A percentile compares a stretch with the other conserved stretches of the same genome.
These are phyloP conservation scores for Scyliorhinus canicula DNA, from an alignment of 2,797 vertebrate genomes.

Conservation along the genomic window DNA sequence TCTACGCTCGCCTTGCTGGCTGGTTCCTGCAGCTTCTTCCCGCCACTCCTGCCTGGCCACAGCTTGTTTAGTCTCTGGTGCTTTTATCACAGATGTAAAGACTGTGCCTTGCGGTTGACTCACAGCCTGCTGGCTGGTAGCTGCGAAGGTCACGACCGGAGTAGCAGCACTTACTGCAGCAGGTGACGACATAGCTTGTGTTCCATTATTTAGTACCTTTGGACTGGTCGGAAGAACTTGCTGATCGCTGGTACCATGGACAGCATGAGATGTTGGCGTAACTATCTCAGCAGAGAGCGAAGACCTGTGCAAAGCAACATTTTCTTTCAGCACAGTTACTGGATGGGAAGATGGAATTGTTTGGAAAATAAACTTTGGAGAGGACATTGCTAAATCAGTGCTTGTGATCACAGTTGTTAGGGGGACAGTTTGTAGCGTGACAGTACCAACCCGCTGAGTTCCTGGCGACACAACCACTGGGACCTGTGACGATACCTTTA, in stretches of 20 bases:
- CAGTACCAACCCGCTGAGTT: conserved; percentile 64
- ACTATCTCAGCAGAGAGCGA: conserved; percentile 47
- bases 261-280: not conserved
- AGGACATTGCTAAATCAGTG: conserved; percentile 57
- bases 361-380: conserved; percentile 71
- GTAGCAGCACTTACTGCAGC: conserved; percentile 54
- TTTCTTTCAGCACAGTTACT: conserved; percentile 71
- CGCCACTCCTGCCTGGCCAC: conserved; percentile 45
- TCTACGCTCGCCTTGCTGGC: conserved; percentile 50
- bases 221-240: conserved; percentile 60
- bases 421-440: conserved; percentile 73
- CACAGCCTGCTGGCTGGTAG: conserved; percentile 60
- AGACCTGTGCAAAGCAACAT: conserved; percentile 41
- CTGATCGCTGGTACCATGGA: conserved; percentile 60
- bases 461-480: conserved; percentile 64
- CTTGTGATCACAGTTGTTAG: conserved; percentile 70
- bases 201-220: conserved; percentile 63
- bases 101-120: conserved; percentile 62
- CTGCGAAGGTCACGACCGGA: conserved; percentile 62
- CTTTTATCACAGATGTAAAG: conserved; percentile 71
- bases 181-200: conserved; percentile 55
- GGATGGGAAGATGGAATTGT: conserved; percentile 68
- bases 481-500: conserved; percentile 62
- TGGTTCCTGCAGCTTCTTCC: conserved; percentile 44
- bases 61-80: conserved; percentile 61